Percentiles rank a stretch among this genome's conserved stretches.
Evolutionary conservation across 2,888 invertebrate genomes (phyloP).

Genomic region (Lasioglossum villosulum): DNA sequence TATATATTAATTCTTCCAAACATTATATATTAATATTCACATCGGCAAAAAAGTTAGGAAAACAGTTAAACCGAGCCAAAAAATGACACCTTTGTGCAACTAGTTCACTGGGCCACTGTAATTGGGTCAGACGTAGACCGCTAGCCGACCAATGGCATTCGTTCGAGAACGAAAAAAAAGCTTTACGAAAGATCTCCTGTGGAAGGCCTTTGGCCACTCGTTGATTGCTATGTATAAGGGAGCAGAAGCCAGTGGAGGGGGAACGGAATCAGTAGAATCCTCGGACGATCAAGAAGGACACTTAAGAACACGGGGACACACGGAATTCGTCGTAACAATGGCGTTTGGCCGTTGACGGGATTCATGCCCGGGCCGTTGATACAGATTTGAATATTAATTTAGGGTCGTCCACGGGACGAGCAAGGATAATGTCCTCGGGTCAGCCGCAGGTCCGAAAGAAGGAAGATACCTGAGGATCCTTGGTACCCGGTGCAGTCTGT

Average conservation of each 20-base stretch:
- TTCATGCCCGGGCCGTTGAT: constrained; percentile 65
- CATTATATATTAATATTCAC: neutral
- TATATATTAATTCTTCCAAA: neutral
- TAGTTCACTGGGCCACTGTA: constrained; percentile 68
- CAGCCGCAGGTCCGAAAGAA: constrained; percentile 53
- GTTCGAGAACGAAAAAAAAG: constrained; percentile 25
- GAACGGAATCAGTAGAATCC: constrained; percentile 64
- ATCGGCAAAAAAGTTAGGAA: constrained; percentile 17
- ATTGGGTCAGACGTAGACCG: constrained; percentile 65
- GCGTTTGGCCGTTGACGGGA: constrained; percentile 64
- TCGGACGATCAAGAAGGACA: constrained; percentile 64
- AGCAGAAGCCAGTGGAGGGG: constrained; percentile 25
- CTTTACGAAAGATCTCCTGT: constrained; percentile 35
- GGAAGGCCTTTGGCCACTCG: constrained; percentile 53
- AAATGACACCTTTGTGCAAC: constrained; percentile 30
- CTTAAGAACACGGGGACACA: constrained; percentile 58
- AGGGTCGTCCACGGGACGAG: constrained; percentile 70
- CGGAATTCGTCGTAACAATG: constrained; percentile 63
- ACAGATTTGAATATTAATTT: constrained; percentile 83
- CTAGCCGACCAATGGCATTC: constrained; percentile 49
- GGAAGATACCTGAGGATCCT: constrained; percentile 62
- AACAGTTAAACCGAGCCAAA: neutral
- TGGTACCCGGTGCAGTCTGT: constrained; percentile 68
- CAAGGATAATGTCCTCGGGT: constrained; percentile 70
- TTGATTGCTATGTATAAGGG: constrained; percentile 44